Conservation (phyloP, 1,140 invertebrate species). For the Pogonus chalceus region DNA sequence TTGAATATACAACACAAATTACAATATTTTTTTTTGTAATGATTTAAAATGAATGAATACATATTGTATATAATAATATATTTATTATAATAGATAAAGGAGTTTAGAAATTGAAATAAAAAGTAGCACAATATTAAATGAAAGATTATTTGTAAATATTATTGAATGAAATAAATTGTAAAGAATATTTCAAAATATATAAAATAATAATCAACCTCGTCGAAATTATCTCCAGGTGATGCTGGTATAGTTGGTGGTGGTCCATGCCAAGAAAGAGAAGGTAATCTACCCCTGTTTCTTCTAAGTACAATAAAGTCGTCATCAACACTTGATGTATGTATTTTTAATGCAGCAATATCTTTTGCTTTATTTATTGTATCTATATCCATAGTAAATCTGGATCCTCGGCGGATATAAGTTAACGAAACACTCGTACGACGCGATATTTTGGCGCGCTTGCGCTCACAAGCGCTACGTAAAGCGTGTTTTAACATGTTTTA, state of each 20-base stretch:
- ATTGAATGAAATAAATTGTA: no score
- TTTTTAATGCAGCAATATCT: slow-evolving; percentile 14
- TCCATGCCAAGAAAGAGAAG: slow-evolving; percentile 30
- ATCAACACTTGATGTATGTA: slow-evolving; percentile 9
- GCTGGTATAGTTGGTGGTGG: slow-evolving; percentile 2
- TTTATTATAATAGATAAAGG: no score
- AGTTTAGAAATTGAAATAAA: no score
- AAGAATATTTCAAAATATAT: no score
- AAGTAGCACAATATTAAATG: no score
- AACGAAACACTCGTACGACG: slow-evolving; percentile 9
- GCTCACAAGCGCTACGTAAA: slow-evolving; percentile 21
- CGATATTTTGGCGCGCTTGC: slow-evolving; percentile 18
- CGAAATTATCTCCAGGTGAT: background rate
- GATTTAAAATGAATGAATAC: no score
- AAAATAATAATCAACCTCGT: no score
- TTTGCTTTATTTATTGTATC: no score
- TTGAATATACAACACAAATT: no score
- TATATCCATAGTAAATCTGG: background rate
- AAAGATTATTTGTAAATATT: slow-evolving; percentile 5
- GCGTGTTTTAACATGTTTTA: slow-evolving; percentile 31
- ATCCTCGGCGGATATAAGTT: background rate
- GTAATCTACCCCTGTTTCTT: slow-evolving; percentile 20
- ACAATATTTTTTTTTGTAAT: no score
- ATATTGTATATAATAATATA: no score
- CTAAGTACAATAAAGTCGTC: slow-evolving; percentile 19